These are phyloP conservation scores for Blastobasis adustella DNA, from an alignment of 2,888 invertebrate species.

Conservation along the genomic window DNA sequence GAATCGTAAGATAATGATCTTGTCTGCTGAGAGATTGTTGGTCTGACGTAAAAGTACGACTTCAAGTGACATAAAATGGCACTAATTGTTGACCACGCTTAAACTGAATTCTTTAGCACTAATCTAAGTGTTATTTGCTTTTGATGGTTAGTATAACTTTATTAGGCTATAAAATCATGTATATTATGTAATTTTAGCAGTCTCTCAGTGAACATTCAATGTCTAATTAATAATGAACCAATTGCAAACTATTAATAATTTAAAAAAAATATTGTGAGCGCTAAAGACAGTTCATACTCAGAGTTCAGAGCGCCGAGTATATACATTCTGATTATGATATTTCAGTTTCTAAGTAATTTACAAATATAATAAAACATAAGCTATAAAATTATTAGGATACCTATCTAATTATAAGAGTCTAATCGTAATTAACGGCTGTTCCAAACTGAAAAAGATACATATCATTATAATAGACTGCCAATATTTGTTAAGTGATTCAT, in stretches of 20 bases:
- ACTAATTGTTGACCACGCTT: constrained; percentile 2
- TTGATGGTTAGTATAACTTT: background rate
- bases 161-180: too few species aligned
- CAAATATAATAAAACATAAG: too few species aligned
- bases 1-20: background rate
- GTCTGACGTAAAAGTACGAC: constrained; percentile 5
- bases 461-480: constrained; percentile 75
- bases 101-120: background rate
- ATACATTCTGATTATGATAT: too few species aligned
- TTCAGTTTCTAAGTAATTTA: too few species aligned
- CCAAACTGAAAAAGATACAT: constrained; percentile 72
- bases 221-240: too few species aligned
- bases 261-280: too few species aligned
- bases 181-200: too few species aligned
- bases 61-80: constrained; percentile 15
- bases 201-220: too few species aligned
- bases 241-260: too few species aligned
- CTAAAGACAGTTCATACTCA: too few species aligned
- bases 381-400: background rate
- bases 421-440: constrained; percentile 59
- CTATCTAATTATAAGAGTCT: constrained; percentile 12
- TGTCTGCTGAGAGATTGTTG: constrained; percentile 34
- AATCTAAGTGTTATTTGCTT: background rate
- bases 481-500: constrained; percentile 57
- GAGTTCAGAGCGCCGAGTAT: too few species aligned